Conservation (phyloP, 2,113 vertebrate genomes). For the Theropithecus gelada region DNA sequence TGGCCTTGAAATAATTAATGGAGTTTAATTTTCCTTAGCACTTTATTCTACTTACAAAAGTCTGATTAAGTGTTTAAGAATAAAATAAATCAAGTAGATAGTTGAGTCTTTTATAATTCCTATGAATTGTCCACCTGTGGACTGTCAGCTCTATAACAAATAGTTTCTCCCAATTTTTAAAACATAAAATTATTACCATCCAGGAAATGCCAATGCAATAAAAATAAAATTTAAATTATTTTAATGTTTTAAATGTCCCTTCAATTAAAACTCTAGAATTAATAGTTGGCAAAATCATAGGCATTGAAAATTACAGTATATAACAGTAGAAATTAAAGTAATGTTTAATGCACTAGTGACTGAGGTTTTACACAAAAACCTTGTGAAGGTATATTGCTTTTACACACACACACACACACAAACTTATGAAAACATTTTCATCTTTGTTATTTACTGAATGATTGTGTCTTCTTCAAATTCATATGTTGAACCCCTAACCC, state of each 20-base stretch:
- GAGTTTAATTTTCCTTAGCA: slow-evolving; percentile 61
- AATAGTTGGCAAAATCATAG: slow-evolving; percentile 29
- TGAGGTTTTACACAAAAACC: not conserved
- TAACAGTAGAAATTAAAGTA: slow-evolving; percentile 21
- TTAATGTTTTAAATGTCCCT: slow-evolving; percentile 61
- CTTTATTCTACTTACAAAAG: slow-evolving; percentile 52
- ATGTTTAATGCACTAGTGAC: not conserved
- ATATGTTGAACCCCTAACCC: too few relatives aligned
- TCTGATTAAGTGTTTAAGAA: slow-evolving; percentile 64
- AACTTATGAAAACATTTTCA: not conserved
- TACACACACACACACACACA: not conserved
- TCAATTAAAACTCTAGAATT: slow-evolving; percentile 60
- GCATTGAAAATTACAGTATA: not conserved
- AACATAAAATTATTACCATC: slow-evolving; percentile 56
- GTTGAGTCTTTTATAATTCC: slow-evolving; percentile 48
- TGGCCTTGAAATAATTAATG: slow-evolving; percentile 60
- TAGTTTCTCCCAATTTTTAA: slow-evolving; percentile 61
- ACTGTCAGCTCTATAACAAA: slow-evolving; percentile 68
- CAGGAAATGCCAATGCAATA: slow-evolving; percentile 61
- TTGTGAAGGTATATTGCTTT: not conserved
- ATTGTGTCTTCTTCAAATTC: not conserved
- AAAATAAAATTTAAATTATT: slow-evolving; percentile 68
- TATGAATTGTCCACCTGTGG: slow-evolving; percentile 44
- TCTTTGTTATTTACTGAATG: not conserved
- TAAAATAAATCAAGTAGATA: slow-evolving; percentile 61